Percentiles rank a stretch among this genome's conserved stretches.
These are phyloP conservation scores for Dolichoris vasculosae DNA, from an alignment of 1,140 invertebrate genomes.

Conservation along the genomic window DNA sequence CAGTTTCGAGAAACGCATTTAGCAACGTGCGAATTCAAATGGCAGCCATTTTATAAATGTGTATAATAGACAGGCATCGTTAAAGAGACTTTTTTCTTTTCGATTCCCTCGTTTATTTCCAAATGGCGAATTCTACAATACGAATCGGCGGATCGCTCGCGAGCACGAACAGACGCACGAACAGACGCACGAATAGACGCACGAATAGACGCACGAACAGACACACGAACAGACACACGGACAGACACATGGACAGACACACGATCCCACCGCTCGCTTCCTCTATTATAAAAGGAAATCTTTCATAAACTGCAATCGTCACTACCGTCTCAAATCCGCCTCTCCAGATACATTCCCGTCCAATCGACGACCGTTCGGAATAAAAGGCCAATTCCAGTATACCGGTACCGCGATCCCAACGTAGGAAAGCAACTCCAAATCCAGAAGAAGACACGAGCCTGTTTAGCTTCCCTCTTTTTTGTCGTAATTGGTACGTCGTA, in stretches of 20 bases:
- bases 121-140: not conserved
- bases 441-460: not conserved
- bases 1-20: not conserved
- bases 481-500: not conserved
- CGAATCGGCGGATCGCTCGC: not conserved
- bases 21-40: not conserved
- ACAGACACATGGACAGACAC: no score
- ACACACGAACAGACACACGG: no score
- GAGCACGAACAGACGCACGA: not conserved
- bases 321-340: not conserved
- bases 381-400: slow-evolving; percentile 3
- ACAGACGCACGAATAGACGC: no score
- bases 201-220: no score
- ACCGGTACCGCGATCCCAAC: not conserved
- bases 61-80: not conserved
- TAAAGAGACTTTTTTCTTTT: not conserved
- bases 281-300: not conserved
- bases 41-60: not conserved
- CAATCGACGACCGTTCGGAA: not conserved
- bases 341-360: not conserved
- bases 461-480: slow-evolving; percentile 12
- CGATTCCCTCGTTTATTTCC: not conserved
- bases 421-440: not conserved
- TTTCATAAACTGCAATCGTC: not conserved
- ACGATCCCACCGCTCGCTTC: not conserved